Conservation (phyloP, 2,797 vertebrate genomes). For the Galago senegalensis region DNA sequence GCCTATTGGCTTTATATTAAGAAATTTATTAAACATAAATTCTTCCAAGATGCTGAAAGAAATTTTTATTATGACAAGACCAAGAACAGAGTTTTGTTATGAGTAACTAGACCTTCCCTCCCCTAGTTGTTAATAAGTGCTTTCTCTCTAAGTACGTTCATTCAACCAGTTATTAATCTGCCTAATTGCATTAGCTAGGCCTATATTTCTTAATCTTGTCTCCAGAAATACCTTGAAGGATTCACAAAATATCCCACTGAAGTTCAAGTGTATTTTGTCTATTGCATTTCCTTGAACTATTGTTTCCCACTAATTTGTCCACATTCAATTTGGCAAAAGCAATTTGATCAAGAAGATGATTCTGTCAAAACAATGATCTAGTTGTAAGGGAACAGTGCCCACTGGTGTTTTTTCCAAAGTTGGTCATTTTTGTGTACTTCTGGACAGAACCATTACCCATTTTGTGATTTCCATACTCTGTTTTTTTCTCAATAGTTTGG, state of each 20-base stretch:
- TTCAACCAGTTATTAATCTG: not conserved
- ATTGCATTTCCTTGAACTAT: slow-evolving; percentile 56
- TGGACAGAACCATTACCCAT: not conserved
- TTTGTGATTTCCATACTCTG: not conserved
- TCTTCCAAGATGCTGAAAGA: not conserved
- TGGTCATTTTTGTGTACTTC: not conserved
- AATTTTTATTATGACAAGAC: slow-evolving; percentile 2
- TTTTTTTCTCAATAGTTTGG: slow-evolving; percentile 20
- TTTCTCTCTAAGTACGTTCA: not conserved
- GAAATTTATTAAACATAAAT: not conserved
- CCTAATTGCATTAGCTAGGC: not conserved
- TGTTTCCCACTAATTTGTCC: slow-evolving; percentile 26
- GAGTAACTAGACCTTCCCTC: not conserved
- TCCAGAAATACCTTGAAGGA: not conserved
- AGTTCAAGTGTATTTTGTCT: slow-evolving; percentile 6
- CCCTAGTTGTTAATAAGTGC: not conserved
- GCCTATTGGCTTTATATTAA: not conserved
- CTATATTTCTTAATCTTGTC: slow-evolving; percentile 11
- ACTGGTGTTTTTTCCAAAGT: not conserved
- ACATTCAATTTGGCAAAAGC: slow-evolving; percentile 59
- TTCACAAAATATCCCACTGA: not conserved
- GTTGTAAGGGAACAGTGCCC: not conserved
- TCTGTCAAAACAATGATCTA: not conserved
- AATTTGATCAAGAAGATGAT: slow-evolving; percentile 22
- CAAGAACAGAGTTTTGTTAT: slow-evolving; percentile 2